Evolutionary conservation across 1,140 invertebrate species (phyloP), one percentile per base, ranked within the genome.

Genomic region (Papilio machaon): DNA sequence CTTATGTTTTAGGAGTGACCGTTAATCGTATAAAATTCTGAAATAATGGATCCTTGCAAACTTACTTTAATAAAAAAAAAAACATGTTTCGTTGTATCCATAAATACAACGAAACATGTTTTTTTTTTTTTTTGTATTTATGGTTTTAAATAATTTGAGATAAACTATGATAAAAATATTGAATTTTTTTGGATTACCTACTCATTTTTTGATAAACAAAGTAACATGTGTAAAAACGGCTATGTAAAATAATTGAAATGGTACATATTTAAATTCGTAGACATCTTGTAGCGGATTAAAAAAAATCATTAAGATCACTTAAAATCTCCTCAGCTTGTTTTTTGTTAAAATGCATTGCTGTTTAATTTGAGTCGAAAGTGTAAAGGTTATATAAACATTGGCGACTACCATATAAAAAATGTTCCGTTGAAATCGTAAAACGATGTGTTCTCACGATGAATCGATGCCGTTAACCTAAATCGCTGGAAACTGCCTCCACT

Each of bases 381-480:
- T 75, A 30, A 75, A 75, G 73, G 73, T 75, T 75, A 52, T 2
- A 79, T 47, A 80, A 84, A 82, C 78, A 80, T 79, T 74, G 80
- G 78, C 83, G 79, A 81, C 82, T 82, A 73, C 73, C 58, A 88
- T 89, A 91, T 30, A n/a, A 91, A 91, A 90, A 85, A 85, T 83
- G 84, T 86, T 85, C 82, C 74, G 58, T 47, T 82, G 80, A 90
- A 87, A 91, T 90, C 87, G 89, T 90, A 91, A 91, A 90, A 87
- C 86, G 88, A 91, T 91, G 84, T 86, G 84, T 87, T 85, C 82
- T 79, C 73, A 82, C 86, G 85, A 88, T 90, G 86, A 88, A 90
- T 89, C 87, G 88, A 67, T 81, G 85, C 86, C 88, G 88, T 91
- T 89, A 90, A 87, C 88, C 88, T 84, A 87, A 88, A 91, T 91